phyloP scores from a whole-genome alignment of 2,888 invertebrate species.

The Agriopis aurantiaria region DNA sequence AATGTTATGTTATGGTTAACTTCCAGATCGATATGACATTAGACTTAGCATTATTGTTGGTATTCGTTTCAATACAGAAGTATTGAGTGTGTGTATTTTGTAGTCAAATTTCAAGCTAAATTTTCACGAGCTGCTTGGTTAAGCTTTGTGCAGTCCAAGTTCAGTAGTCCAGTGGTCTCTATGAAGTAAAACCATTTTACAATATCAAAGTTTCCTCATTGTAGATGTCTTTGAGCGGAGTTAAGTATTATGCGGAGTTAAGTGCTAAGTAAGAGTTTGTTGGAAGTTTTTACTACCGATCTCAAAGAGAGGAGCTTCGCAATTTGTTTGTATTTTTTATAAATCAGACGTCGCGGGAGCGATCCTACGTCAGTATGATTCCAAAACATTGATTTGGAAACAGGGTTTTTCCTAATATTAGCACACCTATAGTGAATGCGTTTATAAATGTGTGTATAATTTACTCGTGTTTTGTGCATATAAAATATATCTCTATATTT shows the following conservation, averaged over 20 bases:
- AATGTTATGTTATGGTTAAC: no score
- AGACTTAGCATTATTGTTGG: background rate
- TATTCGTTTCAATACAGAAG: background rate
- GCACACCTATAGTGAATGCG: no score
- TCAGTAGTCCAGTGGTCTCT: constrained; percentile 32
- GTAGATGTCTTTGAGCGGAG: constrained; percentile 36
- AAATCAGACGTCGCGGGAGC: no score
- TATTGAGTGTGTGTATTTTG: no score
- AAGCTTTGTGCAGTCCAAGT: constrained; percentile 21
- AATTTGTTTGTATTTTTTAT: no score
- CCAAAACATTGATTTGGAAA: no score
- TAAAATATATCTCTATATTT: no score
- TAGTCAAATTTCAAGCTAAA: background rate
- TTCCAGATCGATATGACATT: no score
- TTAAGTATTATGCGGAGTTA: constrained; percentile 8
- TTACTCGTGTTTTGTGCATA: no score
- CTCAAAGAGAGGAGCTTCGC: background rate
- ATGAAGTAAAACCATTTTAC: constrained; percentile 46
- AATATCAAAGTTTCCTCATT: constrained; percentile 52
- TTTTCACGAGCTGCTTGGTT: background rate
- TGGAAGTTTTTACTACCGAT: background rate
- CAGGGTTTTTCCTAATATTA: no score
- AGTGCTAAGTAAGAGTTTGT: constrained; percentile 4
- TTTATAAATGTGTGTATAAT: no score
- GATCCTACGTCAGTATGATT: no score